These are phyloP conservation scores for Hoplostethus atlanticus DNA, from an alignment of 2,797 vertebrate species.

Conservation along the genomic window DNA sequence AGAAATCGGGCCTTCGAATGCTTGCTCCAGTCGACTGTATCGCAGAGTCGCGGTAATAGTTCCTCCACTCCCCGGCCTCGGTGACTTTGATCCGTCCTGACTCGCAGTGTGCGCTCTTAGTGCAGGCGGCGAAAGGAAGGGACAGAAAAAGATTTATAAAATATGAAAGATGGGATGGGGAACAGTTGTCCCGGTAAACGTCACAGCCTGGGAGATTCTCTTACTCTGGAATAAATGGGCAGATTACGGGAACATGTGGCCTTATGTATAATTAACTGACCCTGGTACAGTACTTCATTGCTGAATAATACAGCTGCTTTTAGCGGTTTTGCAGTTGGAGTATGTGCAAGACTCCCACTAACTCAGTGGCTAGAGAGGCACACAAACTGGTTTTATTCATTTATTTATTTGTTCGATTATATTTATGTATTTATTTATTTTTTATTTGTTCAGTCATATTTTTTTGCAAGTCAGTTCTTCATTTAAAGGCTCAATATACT, in stretches of 20 bases:
- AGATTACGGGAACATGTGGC: slow-evolving; percentile 85
- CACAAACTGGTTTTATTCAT: slow-evolving; percentile 38
- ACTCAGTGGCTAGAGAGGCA: slow-evolving; percentile 34
- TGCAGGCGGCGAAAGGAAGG: slow-evolving; percentile 56
- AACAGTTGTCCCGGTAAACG: slow-evolving; percentile 79
- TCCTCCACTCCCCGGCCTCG: slow-evolving; percentile 34
- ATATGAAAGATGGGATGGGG: slow-evolving; percentile 78
- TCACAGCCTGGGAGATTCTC: slow-evolving; percentile 67
- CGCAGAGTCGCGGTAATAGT: slow-evolving; percentile 33
- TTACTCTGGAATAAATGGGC: slow-evolving; percentile 79
- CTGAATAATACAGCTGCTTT: slow-evolving; percentile 84
- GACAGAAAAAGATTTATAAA: slow-evolving; percentile 80
- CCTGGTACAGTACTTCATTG: slow-evolving; percentile 59
- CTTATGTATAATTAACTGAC: slow-evolving; percentile 83
- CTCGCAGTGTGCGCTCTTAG: slow-evolving; percentile 62
- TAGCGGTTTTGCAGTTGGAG: slow-evolving; percentile 73
- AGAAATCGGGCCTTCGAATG: slow-evolving; percentile 47
- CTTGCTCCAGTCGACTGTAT: slow-evolving; percentile 40
- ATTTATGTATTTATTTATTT: not conserved
- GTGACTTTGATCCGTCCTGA: slow-evolving; percentile 80
- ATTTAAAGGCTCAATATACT: too few relatives aligned
- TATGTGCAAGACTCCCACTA: slow-evolving; percentile 61
- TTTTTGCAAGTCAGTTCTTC: too few relatives aligned
- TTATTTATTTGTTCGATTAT: not conserved
- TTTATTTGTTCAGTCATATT: not conserved